Evolutionary conservation across 2,797 vertebrate species (phyloP).

Genomic region (Scleropages formosus): DNA sequence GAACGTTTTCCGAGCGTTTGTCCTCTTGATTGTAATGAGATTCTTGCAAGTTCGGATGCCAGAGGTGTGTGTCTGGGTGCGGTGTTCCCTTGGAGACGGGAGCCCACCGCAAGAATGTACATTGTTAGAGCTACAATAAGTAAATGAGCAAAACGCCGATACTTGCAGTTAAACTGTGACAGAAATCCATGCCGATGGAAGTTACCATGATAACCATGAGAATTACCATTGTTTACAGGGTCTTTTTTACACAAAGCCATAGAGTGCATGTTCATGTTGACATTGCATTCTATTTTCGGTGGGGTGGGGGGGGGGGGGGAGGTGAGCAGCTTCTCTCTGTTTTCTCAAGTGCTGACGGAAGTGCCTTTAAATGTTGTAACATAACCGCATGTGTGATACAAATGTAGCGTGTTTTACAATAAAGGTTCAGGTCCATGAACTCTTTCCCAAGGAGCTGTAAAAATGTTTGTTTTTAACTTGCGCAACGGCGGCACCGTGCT

Average conservation of each 20-base stretch:
- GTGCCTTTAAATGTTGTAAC: conserved; percentile 19
- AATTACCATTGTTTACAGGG: conserved; percentile 8
- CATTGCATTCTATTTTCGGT: background rate
- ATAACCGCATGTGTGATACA: background rate
- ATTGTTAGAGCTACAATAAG: no score
- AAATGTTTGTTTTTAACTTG: conserved; percentile 14
- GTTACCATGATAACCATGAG: background rate
- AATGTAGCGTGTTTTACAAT: background rate
- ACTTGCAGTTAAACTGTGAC: no score
- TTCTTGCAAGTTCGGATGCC: no score
- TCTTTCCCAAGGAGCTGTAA: background rate
- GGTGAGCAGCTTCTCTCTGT: background rate
- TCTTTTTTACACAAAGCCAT: background rate
- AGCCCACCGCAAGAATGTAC: no score
- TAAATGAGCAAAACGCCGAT: no score
- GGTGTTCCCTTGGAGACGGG: no score
- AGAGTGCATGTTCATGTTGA: background rate
- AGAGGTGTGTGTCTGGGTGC: no score
- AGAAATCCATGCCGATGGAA: no score
- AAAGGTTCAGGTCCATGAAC: background rate
- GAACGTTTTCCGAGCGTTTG: no score
- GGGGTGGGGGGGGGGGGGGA: background rate
- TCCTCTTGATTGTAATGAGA: no score
- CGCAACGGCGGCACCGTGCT: background rate
- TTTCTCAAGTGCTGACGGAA: background rate